Base-by-base conservation (phyloP, 2,113 vertebrate genomes). In the Poeciliopsis retropinna region DNA sequence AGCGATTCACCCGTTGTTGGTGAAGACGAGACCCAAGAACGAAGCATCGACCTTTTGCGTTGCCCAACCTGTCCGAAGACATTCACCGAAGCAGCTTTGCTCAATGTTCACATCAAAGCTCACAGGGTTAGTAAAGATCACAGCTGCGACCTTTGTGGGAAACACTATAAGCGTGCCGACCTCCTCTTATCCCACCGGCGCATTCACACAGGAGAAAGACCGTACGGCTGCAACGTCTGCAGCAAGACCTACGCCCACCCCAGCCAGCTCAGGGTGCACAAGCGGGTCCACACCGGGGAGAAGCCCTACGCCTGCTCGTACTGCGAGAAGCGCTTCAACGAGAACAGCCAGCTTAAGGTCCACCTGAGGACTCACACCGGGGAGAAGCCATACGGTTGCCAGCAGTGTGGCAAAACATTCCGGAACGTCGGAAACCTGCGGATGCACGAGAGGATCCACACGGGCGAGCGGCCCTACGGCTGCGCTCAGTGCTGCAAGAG, bases 321-420 rank as follows among this genome's bases (percentile, higher is more conserved):
- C 82, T 95, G 94, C 0, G 82, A 75, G 9, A 93, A 93, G 27
- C 79, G 93, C 17, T 95, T 95, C 76, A 94, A 87, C 0, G 93
- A 94, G 74, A 92, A 91, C 89, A 94, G 93, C 84, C 94, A 92
- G 82, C 92, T 94, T 22, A 94, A 94, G 72, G 92, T 93, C 19
- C 94, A 95, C 72, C 3, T 93, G 41, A 88, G 94, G 30, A 94
- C 92, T 1, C 94, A 95, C 88, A 95, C 94, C 0, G 94, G 94
- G 0, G 94, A 95, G 66, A 83, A 89, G 75, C 94, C 94, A 0
- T 94, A 94, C 81, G 73, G 76, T 29, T 95, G 94, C 81, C 77
- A 64, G n/a, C 89, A 88, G 41, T 95, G 94, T 5, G 74, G 85
- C 14, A 95, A 94, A 54, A 90, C 88, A 0, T 95, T 95, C 81